phyloP scores from a whole-genome alignment of 2,797 vertebrate genomes.

The Hipposideros larvatus region DNA sequence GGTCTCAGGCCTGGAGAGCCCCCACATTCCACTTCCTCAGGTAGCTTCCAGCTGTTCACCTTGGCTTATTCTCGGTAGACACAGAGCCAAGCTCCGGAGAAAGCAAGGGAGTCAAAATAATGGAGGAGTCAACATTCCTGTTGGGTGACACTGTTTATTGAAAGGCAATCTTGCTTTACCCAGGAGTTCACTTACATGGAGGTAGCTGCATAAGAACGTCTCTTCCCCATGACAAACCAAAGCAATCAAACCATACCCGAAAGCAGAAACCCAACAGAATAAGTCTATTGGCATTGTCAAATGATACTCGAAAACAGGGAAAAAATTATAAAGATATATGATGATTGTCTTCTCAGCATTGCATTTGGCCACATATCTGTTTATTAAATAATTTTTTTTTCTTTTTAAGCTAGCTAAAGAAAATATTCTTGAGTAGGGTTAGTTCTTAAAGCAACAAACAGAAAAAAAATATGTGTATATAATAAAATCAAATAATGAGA shows the following conservation, averaged over 20 bases:
- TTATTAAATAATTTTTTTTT: constrained; percentile 67
- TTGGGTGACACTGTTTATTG: constrained; percentile 87
- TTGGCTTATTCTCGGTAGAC: not conserved
- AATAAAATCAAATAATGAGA: constrained; percentile 39
- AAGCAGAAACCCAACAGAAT: constrained; percentile 42
- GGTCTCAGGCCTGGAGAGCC: not conserved
- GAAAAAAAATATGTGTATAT: not conserved
- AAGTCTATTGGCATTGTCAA: not conserved
- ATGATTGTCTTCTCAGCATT: constrained; percentile 89
- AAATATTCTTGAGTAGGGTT: constrained; percentile 58
- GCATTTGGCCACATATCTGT: constrained; percentile 67
- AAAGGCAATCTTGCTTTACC: constrained; percentile 86
- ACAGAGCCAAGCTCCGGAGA: not conserved
- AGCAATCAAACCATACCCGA: not conserved
- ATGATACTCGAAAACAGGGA: constrained; percentile 58
- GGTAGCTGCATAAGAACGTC: constrained; percentile 88
- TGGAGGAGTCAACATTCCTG: not conserved
- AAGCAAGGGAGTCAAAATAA: constrained; percentile 30
- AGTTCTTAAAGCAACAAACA: constrained; percentile 59
- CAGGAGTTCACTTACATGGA: constrained; percentile 88
- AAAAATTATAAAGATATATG: constrained; percentile 69
- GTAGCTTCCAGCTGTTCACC: not conserved
- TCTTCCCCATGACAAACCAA: constrained; percentile 80
- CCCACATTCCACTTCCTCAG: not conserved
- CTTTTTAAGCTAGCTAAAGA: constrained; percentile 67